Base-by-base conservation (phyloP, 2,797 vertebrate genomes). In the Semotilus atromaculatus region DNA sequence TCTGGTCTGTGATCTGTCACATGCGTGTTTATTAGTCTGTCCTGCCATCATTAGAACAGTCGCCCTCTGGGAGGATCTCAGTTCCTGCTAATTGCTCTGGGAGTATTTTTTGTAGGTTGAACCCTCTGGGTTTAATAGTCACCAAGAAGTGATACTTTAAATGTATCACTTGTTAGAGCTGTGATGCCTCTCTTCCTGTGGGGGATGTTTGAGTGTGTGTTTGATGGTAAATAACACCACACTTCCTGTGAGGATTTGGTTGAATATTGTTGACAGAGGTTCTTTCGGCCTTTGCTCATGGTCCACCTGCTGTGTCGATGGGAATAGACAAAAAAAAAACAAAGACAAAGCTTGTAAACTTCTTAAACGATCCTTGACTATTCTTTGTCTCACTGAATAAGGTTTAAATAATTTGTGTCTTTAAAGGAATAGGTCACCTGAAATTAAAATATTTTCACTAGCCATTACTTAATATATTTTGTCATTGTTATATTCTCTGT, bases 91-190 rank as follows among this genome's bases (percentile, higher is more conserved):
- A 95, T 96, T 93, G 89, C 90, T 93, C 92, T 93, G 93, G 91
- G 93, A 94, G 89, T 96, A 93, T 96, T 96, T 79, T 93, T 94
- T 87, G 80, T 78, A 45, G 73, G 53, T 53, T 53, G 48, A 43
- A 64, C 72, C 90, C 36, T 89, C 90, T 90, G 94, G 92, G 95
- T 91, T 93, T 96, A 94, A 93, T 94, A 93, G 90, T 92, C 94
- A 92, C 93, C 93, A 92, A 92, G 93, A 93, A 82, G 82, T 60
- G 81, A 90, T 88, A 89, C 90, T 92, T 81, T 84, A 91, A 85
- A 88, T 85, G 72, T 80, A 87, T 74, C 82, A 77, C 78, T 71
- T 87, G 66, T 0, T 80, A 43, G 29, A 19, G 21, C 45, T 51
- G 48, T 68, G 70, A 70, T 73, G 72, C 55, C 62, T 51, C 58